Evolutionary conservation across 2,113 vertebrate species (phyloP), one percentile per base, ranked within the genome.

Genomic region (Lampris incognitus): DNA sequence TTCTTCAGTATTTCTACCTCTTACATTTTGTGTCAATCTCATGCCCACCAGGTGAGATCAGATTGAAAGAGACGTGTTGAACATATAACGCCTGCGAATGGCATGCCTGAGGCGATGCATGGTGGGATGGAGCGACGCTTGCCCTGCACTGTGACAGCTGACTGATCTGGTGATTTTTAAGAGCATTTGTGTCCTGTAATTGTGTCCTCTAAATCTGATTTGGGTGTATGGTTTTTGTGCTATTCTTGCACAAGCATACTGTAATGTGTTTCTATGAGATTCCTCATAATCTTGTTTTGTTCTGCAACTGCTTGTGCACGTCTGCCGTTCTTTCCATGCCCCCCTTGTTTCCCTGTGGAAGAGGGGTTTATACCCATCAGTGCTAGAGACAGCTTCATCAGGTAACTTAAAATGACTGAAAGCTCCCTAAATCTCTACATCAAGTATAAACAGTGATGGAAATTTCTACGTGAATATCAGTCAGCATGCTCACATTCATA

Each of bases 211-310:
- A 83, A 89, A 93, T 92, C 74, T 68, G 67, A 84, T 91, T 86
- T 82, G 81, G 75, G 86, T 78, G 79, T 84, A 78, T 69, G 54
- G 87, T 65, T 81, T 36, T 40, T 76, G 81, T 84, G 75, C 76
- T 70, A 49, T 79, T 78, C 78, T 63, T 82, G 85, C 60, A 63
- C 76, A 10, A 72, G 73, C 69, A 8, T 51, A 13, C 61, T 57
- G 74, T 84, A 90, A 88, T 84, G 64, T 82, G 66, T 68, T 81
- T 85, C 88, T 86, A 92, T 85, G 87, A 89, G 88, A 89, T 92
- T 92, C 85, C 77, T 65, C 4, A 37, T 90, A 90, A 91, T 85
- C 85, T 72, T 39, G 84, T 92, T 90, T 90, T 76, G 24, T 57
- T 57, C 68, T 56, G 66, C 58, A 71, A 69, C 86, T 79, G 50